These are phyloP conservation scores for Cenopis cana DNA, from an alignment of 2,888 invertebrate genomes.

Conservation along the genomic window DNA sequence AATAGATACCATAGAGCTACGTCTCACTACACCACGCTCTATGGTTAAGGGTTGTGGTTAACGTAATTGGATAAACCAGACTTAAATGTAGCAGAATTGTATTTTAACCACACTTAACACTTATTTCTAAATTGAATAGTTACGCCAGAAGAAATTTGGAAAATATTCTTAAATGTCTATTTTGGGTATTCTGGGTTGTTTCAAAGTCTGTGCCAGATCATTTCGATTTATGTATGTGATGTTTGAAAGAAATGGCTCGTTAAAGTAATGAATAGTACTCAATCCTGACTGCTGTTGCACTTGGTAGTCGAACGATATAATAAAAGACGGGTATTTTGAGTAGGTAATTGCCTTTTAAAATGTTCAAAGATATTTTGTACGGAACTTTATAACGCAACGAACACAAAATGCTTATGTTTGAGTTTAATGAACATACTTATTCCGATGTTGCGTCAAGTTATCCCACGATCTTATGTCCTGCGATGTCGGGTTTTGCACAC, in stretches of 20 bases:
- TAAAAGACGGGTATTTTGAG: conserved; percentile 28
- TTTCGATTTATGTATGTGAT: conserved; percentile 37
- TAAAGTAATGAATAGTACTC: conserved; percentile 42
- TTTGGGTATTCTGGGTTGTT: conserved; percentile 7
- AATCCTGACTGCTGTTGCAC: conserved; percentile 18
- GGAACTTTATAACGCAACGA: neutral
- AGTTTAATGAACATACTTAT: conserved; percentile 1
- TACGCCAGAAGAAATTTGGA: no score
- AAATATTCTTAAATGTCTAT: neutral
- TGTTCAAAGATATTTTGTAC: neutral
- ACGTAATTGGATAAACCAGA: conserved; percentile 10
- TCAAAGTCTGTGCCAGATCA: conserved; percentile 21
- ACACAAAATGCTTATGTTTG: conserved; percentile 8
- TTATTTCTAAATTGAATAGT: neutral
- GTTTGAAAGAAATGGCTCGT: conserved; percentile 40
- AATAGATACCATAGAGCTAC: conserved; percentile 47
- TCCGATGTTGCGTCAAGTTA: conserved; percentile 15
- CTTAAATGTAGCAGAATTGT: neutral
- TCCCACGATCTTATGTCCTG: conserved; percentile 30
- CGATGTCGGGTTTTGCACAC: conserved; percentile 18
- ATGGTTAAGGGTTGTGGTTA: conserved; percentile 32
- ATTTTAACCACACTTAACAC: conserved; percentile 8
- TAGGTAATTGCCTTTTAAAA: conserved; percentile 5
- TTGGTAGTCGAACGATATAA: conserved; percentile 20
- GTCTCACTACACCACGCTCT: conserved; percentile 26